A percentile compares a stretch with the other conserved stretches of the same genome.
Evolutionary conservation across 2,888 invertebrate species (phyloP).

Genomic region (Microdon myrmicae): DNA sequence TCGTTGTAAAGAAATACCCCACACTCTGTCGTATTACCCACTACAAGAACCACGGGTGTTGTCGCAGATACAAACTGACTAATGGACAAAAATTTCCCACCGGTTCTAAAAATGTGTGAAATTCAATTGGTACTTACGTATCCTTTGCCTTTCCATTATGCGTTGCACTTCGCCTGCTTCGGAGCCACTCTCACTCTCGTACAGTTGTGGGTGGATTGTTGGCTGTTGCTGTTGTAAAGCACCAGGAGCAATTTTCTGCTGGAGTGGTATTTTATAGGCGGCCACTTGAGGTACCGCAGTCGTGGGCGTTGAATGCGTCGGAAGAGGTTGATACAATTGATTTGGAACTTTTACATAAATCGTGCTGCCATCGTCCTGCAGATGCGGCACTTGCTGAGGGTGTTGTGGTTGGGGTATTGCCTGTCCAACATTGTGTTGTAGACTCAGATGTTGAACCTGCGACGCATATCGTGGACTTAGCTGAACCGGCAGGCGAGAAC

Average conservation of each 20-base stretch:
- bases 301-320: slow-evolving; percentile 18
- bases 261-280: slow-evolving; percentile 28
- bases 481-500: slow-evolving; percentile 55
- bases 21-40: no score
- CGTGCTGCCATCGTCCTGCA: slow-evolving; percentile 44
- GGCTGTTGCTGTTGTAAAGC: slow-evolving; percentile 29
- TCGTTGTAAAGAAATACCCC: no score
- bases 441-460: slow-evolving; percentile 54
- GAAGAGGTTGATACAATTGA: slow-evolving; percentile 40
- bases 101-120: no score
- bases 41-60: no score
- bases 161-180: slow-evolving; percentile 78
- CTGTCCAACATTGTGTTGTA: slow-evolving; percentile 13
- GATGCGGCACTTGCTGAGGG: slow-evolving; percentile 23
- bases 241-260: slow-evolving; percentile 27
- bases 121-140: slow-evolving; percentile 35
- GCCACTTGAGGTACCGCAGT: slow-evolving; percentile 39
- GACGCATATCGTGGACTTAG: slow-evolving; percentile 56
- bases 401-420: slow-evolving; percentile 32
- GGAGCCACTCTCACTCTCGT: slow-evolving; percentile 78
- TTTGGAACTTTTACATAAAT: slow-evolving; percentile 47
- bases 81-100: no score
- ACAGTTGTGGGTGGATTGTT: slow-evolving; percentile 55
- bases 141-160: slow-evolving; percentile 65
- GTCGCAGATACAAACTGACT: no score